A percentile compares a stretch with the other conserved stretches of the same genome.
phyloP scores from a whole-genome alignment of 2,888 invertebrate species.

The Cerastis rubricosa region DNA sequence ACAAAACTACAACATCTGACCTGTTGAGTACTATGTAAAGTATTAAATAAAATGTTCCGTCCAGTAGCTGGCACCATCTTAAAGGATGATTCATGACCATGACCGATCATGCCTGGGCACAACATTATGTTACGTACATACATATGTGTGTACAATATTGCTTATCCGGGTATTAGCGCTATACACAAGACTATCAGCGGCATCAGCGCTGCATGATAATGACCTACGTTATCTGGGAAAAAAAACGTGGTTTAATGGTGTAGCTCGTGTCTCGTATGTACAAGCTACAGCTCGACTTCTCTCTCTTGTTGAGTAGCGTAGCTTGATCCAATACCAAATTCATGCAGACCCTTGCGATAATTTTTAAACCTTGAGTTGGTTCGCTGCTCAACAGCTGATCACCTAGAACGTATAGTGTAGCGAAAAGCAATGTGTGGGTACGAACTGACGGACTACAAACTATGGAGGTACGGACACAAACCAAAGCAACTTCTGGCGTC shows the following conservation, averaged over 20 bases:
- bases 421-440: too few relatives aligned
- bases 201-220: neutral
- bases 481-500: neutral
- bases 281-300: neutral
- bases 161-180: neutral
- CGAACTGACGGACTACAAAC: neutral
- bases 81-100: slow-evolving; percentile 1
- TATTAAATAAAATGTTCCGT: neutral
- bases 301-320: neutral
- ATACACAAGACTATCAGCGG: neutral
- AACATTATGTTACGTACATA: neutral
- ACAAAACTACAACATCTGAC: neutral
- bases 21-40: neutral
- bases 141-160: neutral
- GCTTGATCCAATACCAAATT: neutral
- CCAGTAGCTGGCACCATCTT: neutral
- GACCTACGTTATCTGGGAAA: neutral
- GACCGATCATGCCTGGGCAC: neutral
- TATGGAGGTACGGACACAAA: neutral
- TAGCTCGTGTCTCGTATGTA: neutral
- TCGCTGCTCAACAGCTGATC: neutral
- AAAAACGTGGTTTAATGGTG: neutral
- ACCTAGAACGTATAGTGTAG: too few relatives aligned
- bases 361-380: neutral
- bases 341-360: neutral